Base-by-base conservation (phyloP, 2,888 invertebrate species). In the Melanargia galathea region DNA sequence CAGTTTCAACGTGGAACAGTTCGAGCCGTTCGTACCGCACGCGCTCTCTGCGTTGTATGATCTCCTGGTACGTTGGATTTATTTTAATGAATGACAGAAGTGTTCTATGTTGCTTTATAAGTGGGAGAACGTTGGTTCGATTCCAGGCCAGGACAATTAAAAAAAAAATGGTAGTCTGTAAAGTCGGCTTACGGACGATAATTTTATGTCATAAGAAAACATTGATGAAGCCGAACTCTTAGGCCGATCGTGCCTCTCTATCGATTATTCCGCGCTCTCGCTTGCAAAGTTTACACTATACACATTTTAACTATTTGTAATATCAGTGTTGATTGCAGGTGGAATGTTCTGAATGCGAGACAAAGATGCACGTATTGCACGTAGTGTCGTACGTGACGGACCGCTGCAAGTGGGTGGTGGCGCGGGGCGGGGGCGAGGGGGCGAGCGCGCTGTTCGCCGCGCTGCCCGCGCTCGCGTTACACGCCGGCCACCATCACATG, bases 301-400 rank as follows among this genome's bases (percentile, higher is more conserved):
- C n/a, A n/a, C n/a, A n/a, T n/a, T n/a, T n/a, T n/a, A n/a, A 13
- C 13, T 16, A 43, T 18, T 8, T 43, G n/a, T 38, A 43, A 43
- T 18, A 16, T 43, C 43, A 43, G 11, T 45, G 11, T 10, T 45
- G 4, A 10, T 45, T 20, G 87, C 86, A 98, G 75, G 96, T 97
- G 80, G 97, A 97, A 81, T 96, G 96, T 0, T 93, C 94, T 70
- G 97, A 98, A 87, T 97, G 97, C 87, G 98, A 98, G 83, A 97
- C 97, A 1, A 98, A 98, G 94, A 97, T 98, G 96, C 96, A 97
- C 82, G 96, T 98, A 22, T 92, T 99, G 40, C 96, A 96, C 84
- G 97, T 97, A 64, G 93, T 98, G 83, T 97, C 97, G 49, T 95
- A 96, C 80, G 94, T 98, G 78, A 95, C 97, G 75, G 97, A 98